Percentiles rank a stretch among this genome's conserved stretches.
Conservation (phyloP, 2,797 vertebrate species). For the Artibeus lituratus region DNA sequence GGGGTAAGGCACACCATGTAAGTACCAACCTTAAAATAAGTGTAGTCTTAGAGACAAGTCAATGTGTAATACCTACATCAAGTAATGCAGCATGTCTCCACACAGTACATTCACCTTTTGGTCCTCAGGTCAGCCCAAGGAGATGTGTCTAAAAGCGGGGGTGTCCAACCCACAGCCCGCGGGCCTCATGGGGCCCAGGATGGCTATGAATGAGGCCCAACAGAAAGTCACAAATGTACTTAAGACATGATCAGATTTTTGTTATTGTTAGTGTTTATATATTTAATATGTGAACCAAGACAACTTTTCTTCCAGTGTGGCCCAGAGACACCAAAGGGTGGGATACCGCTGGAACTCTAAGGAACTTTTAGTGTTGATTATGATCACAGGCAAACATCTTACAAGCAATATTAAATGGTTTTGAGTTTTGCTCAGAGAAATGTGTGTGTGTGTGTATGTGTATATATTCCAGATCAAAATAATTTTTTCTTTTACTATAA, state of each 20-base stretch:
- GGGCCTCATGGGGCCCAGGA: too few species aligned
- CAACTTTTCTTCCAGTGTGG: too few species aligned
- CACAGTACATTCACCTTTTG: background rate
- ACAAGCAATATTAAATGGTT: background rate
- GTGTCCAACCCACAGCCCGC: too few species aligned
- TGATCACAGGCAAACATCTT: background rate
- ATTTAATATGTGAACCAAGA: too few species aligned
- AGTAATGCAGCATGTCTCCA: background rate
- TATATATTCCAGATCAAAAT: background rate
- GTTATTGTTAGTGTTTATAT: too few species aligned
- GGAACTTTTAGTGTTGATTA: background rate
- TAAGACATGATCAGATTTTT: background rate
- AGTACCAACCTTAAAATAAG: background rate
- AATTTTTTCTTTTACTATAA: background rate
- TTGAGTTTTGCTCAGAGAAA: conserved; percentile 7
- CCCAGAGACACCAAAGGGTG: too few species aligned
- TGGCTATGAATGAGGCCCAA: too few species aligned
- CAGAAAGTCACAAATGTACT: background rate
- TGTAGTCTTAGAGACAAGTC: background rate
- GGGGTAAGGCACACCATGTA: background rate
- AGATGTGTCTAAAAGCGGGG: background rate
- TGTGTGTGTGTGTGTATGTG: background rate
- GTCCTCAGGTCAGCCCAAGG: background rate
- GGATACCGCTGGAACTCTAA: too few species aligned
- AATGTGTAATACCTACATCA: background rate